phyloP scores from a whole-genome alignment of 1,140 invertebrate genomes.

The Cotesia chilonis region DNA sequence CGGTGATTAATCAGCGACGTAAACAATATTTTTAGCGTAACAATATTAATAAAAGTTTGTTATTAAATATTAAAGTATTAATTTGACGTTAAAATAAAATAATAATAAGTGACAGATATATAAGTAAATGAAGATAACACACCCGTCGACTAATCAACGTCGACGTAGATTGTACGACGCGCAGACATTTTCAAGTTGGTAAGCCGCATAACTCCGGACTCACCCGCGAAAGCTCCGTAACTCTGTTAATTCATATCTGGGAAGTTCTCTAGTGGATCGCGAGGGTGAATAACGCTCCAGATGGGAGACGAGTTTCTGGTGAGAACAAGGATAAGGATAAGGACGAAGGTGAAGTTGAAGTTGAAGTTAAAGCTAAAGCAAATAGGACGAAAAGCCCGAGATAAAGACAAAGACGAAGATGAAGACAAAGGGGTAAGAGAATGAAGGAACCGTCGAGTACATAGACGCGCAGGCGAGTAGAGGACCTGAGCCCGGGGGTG shows the following conservation, averaged over 20 bases:
- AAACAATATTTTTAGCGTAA: too few species aligned
- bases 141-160: conserved; percentile 42
- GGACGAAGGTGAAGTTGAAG: background rate
- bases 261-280: conserved; percentile 41
- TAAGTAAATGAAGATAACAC: conserved; percentile 18
- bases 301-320: background rate
- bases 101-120: conserved; percentile 13
- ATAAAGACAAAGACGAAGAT: conserved; percentile 18
- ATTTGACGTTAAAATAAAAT: background rate
- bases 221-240: conserved; percentile 58
- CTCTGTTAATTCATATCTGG: conserved; percentile 66
- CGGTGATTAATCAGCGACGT: too few species aligned
- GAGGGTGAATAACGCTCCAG: conserved; percentile 9
- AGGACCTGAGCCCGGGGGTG: conserved; percentile 37
- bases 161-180: conserved; percentile 39
- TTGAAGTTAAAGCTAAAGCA: too few species aligned
- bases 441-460: conserved; percentile 18
- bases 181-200: conserved; percentile 58
- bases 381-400: conserved; percentile 11
- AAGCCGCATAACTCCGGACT: conserved; percentile 59
- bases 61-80: background rate
- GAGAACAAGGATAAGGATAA: background rate
- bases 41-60: too few species aligned
- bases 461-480: conserved; percentile 37
- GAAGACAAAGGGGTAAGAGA: conserved; percentile 28